A percentile compares a stretch with the other conserved stretches of the same genome.
Conservation (phyloP, 2,797 vertebrate genomes). For the Macrochelys suwanniensis region DNA sequence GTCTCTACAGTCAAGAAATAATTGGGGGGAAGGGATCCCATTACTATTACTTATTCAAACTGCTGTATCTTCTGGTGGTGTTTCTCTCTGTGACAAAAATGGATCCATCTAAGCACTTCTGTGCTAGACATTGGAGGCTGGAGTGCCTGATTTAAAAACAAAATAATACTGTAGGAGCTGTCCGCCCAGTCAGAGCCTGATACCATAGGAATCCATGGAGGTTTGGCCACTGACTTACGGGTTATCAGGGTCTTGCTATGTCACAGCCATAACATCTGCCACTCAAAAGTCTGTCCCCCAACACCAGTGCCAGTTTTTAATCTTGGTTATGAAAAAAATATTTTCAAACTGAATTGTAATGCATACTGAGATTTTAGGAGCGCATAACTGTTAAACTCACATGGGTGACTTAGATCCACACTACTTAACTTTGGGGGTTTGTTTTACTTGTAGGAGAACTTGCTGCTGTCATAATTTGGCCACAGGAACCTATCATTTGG, state of each 20-base stretch:
- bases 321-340: neutral
- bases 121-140: neutral
- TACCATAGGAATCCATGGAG: neutral
- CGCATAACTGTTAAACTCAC: neutral
- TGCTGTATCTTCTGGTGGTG: neutral
- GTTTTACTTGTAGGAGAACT: neutral
- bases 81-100: neutral
- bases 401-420: neutral
- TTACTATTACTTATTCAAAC: neutral
- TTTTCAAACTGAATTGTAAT: neutral
- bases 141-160: neutral
- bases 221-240: neutral
- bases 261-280: constrained; percentile 22
- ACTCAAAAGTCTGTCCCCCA: neutral
- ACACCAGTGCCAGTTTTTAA: neutral
- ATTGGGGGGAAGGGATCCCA: neutral
- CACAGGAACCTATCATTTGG: neutral
- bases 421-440: neutral
- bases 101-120: neutral
- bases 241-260: constrained; percentile 7
- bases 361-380: neutral
- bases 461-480: neutral
- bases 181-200: neutral
- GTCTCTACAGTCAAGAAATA: neutral
- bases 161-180: neutral